A percentile compares a stretch with the other conserved stretches of the same genome.
Conservation (phyloP, 2,113 vertebrate genomes). For the Sminthopsis crassicaudata region DNA sequence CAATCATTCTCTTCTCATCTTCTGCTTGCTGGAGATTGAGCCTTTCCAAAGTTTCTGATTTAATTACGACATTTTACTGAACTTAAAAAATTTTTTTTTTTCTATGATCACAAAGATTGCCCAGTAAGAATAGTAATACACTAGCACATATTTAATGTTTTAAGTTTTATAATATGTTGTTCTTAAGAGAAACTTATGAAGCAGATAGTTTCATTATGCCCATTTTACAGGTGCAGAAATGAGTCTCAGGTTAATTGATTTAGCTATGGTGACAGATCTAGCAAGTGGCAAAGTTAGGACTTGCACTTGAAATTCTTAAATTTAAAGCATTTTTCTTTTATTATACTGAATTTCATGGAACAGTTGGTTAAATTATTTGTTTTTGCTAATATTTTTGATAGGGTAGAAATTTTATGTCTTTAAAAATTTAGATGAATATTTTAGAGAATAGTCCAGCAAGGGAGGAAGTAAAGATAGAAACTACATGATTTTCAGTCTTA, state of each 20-base stretch:
- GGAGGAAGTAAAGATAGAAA: background rate
- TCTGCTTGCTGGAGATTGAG: background rate
- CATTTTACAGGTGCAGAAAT: conserved; percentile 24
- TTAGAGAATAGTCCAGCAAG: background rate
- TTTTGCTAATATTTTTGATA: background rate
- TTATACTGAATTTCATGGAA: background rate
- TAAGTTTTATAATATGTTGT: background rate
- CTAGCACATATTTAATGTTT: background rate
- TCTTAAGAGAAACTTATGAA: background rate
- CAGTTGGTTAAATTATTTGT: background rate
- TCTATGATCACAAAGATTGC: background rate
- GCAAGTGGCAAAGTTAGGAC: background rate
- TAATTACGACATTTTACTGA: background rate
- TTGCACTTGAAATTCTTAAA: background rate
- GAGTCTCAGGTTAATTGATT: conserved; percentile 5
- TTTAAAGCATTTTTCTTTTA: background rate
- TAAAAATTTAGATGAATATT: background rate
- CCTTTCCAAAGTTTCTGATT: background rate
- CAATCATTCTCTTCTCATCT: background rate
- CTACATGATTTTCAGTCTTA: background rate
- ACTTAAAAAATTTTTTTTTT: background rate
- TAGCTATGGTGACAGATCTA: background rate
- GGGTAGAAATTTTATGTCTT: background rate
- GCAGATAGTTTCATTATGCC: background rate
- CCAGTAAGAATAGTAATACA: background rate